Percentiles rank a stretch among this genome's conserved stretches.
Evolutionary conservation across 2,888 invertebrate species (phyloP).

Genomic region (Argyra leucocephala): DNA sequence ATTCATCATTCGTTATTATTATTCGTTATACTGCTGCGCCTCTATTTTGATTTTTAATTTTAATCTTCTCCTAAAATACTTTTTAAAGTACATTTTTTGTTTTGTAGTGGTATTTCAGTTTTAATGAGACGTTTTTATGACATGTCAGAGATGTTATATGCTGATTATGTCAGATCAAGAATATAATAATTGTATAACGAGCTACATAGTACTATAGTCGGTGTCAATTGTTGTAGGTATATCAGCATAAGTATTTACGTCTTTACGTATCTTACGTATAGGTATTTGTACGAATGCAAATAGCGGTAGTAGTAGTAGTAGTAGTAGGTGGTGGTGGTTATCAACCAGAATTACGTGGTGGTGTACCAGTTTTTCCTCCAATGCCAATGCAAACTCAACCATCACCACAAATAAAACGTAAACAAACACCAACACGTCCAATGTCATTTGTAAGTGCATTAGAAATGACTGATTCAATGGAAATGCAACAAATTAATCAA

Average conservation of each 20-base stretch:
- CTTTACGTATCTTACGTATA: constrained; percentile 38
- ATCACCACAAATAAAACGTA: constrained; percentile 52
- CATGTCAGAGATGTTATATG: too few relatives aligned
- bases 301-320: constrained; percentile 22
- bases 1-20: neutral
- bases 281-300: constrained; percentile 22
- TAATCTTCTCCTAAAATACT: too few relatives aligned
- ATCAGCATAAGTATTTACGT: too few relatives aligned
- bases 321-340: constrained; percentile 38
- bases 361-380: constrained; percentile 60
- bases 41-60: neutral
- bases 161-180: too few relatives aligned
- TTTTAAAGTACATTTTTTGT: too few relatives aligned
- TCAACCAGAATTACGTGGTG: constrained; percentile 56
- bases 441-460: constrained; percentile 83
- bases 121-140: too few relatives aligned
- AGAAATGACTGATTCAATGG: constrained; percentile 81
- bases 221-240: too few relatives aligned
- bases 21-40: neutral
- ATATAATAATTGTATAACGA: too few relatives aligned
- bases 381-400: constrained; percentile 40
- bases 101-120: too few relatives aligned
- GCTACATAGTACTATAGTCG: too few relatives aligned
- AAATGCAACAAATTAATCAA: constrained; percentile 53
- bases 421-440: constrained; percentile 53